Base-by-base conservation (phyloP, 30 jellyfish, hydroid and myxozoan genomes). In the Sanderia malayensis region DNA sequence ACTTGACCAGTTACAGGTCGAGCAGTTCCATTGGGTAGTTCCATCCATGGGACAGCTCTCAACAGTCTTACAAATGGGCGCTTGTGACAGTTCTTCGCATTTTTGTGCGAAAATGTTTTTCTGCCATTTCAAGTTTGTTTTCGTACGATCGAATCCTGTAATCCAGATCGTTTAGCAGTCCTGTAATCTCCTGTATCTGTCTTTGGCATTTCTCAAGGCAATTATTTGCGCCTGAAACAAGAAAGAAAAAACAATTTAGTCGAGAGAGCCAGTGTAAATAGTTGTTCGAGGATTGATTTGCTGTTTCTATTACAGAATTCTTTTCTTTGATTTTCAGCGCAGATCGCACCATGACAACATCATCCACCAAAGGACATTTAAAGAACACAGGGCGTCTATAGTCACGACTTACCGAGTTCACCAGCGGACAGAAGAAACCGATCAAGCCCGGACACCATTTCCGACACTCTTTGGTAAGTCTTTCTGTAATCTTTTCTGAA, bases 81-180 rank as follows among this genome's bases (percentile, higher is more conserved):
- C n/a, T n/a, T n/a, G n/a, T n/a, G n/a, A n/a, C 80, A 24, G 64
- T 47, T 62, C 87, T 76, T 49, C 87, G 41, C 57, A 31, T 61
- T 47, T 57, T 76, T 23, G 87, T 33, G 17, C 67, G 41, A 30
- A 76, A 76, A 76, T 76, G 87, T 71, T 76, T 76, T 17, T 76
- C 80, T 10, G 80, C 73, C 87, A 76, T 76, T 11, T 41, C 72
- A 21, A 76, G 45, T 22, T 47, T 62, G 29, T 66, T 45, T 45
- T 76, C 87, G 11, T 61, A 34, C 3, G 61, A 28, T 19, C 28
- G 58, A 3, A 73, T 57, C 23, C 57, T 45, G 32, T 23, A 63
- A 9, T 62, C 87, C 66, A 29, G 67, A 80, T 46, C 59, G 27
- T 31, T 37, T 0, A 76, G 10, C 18, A 61, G 34, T 2, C 31